Evolutionary conservation across 2,113 vertebrate genomes (phyloP).

Genomic region (Lepisosteus osseus): DNA sequence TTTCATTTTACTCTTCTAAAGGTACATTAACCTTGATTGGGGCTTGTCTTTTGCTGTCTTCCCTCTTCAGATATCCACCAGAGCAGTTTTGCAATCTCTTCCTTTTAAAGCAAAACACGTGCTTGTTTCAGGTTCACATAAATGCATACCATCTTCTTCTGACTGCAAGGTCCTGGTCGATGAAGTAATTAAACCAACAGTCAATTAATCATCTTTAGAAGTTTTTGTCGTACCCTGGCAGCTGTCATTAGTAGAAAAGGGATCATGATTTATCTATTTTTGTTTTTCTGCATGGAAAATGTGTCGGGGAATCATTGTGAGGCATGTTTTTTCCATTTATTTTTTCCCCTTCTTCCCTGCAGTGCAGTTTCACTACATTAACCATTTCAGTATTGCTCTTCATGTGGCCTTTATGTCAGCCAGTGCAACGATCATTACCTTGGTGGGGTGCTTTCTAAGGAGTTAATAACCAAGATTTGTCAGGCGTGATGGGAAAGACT

Average conservation of each 20-base stretch:
- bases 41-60: background rate
- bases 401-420: background rate
- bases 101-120: background rate
- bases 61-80: background rate
- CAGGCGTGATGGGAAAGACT: background rate
- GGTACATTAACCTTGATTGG: too few species aligned
- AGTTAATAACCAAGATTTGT: background rate
- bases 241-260: constrained; percentile 2
- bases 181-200: background rate
- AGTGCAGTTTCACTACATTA: background rate
- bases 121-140: background rate
- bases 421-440: background rate
- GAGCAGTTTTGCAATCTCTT: background rate
- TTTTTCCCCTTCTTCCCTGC: background rate
- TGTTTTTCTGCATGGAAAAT: background rate
- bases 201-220: background rate
- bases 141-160: background rate
- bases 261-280: constrained; percentile 2
- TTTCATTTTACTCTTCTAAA: too few species aligned
- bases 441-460: background rate
- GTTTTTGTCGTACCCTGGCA: background rate
- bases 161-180: background rate
- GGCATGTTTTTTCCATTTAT: background rate
- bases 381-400: background rate
- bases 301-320: background rate